Evolutionary conservation across 2,888 invertebrate species (phyloP).

Genomic region (Meliscaeva auricollis): DNA sequence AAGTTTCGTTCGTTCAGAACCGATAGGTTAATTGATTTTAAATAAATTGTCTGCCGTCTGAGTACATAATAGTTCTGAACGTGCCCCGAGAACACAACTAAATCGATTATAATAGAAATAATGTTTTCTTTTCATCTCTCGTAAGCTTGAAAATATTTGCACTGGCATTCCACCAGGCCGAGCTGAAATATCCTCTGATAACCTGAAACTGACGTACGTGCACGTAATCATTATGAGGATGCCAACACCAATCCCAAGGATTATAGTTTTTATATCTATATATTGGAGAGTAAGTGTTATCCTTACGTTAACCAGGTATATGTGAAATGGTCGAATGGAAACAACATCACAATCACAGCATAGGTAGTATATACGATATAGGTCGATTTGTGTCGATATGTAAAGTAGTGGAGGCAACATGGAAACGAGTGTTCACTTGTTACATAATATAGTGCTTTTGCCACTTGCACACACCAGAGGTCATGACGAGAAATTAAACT

Average conservation of each 20-base stretch:
- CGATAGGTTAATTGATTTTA: neutral
- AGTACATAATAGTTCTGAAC: neutral
- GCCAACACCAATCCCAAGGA: conserved; percentile 1
- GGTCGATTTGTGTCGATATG: neutral
- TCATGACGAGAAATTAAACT: neutral
- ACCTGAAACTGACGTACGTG: neutral
- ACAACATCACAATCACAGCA: neutral
- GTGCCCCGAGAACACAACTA: neutral
- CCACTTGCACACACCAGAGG: neutral
- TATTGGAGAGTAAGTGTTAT: neutral
- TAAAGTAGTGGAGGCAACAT: conserved; percentile 11
- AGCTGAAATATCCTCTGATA: neutral
- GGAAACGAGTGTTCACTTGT: neutral
- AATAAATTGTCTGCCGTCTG: neutral
- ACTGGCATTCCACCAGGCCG: neutral
- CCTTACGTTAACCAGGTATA: neutral
- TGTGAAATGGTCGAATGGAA: neutral
- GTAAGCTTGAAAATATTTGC: neutral
- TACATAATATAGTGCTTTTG: too few relatives aligned
- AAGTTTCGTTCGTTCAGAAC: too few relatives aligned
- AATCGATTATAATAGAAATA: conserved; percentile 11
- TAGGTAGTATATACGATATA: neutral
- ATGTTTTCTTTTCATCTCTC: conserved; percentile 17
- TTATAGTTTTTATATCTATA: neutral
- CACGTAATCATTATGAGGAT: neutral